Base-by-base conservation (phyloP, 2,113 vertebrate species). In the Saccopteryx leptura region DNA sequence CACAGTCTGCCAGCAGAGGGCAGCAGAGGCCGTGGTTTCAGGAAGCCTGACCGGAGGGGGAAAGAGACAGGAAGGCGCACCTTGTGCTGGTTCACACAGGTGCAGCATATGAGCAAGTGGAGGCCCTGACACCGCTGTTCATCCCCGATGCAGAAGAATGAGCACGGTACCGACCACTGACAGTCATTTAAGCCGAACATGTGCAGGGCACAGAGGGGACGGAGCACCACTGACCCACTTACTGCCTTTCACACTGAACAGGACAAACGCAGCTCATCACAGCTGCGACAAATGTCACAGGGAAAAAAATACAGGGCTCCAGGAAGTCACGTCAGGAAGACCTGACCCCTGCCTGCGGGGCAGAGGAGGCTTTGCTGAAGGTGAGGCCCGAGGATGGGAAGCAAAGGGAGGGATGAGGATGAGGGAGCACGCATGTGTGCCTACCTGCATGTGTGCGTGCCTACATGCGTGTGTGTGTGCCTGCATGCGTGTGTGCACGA, bases 1-100 rank as follows among this genome's bases (percentile, higher is more conserved):
- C 46, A 17, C 28, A 1, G 12, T 0, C 7, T 54, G 65, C 94
- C 95, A 76, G 91, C 65, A 96, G 96, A 84, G 71, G 88, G 85
- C 91, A 92, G 94, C 72, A 84, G 46, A 95, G 39, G 33, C 7
- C 14, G 28, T 12, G 31, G 26, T 54, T 87, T 83, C 26, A 50
- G 31, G 46, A 56, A 6, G 39, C 50, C n/a, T 2, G 39, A 2
- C 33, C 9, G 31, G 5, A 9, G 3, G 10, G 46, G 72, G 4
- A 9, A 39, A 13, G 15, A 3, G 39, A 11, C 14, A 31, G 24
- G 9, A 84, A 54, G 23, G 50, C 21, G 18, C 6, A 23, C 39
- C 2, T 18, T 50, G 50, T 81, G 17, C 48, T 63, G 74, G 15
- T 7, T 46, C 31, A 23, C 28, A n/a, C 52, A 9, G 7, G 31